These are phyloP conservation scores for Ctenosaura bakeri DNA, from an alignment of 2,797 vertebrate genomes.

Conservation along the genomic window DNA sequence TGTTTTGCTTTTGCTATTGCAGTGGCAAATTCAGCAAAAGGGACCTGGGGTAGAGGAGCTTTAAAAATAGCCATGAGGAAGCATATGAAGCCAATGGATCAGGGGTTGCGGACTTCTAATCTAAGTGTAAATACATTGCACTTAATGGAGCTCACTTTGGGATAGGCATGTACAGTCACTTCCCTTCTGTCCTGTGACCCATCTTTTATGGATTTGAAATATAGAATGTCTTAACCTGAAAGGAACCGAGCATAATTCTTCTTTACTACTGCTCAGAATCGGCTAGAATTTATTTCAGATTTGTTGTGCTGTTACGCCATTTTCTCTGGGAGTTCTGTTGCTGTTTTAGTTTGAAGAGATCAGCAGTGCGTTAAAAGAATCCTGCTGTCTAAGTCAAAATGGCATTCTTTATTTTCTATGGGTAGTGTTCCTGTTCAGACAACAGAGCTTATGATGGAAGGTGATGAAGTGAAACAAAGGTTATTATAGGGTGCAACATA, in stretches of 20 bases:
- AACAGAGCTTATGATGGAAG: constrained; percentile 25
- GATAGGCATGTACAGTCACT: neutral
- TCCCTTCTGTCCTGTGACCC: neutral
- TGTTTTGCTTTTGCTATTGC: neutral
- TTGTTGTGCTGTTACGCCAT: neutral
- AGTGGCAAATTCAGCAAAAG: neutral
- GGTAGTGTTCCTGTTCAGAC: constrained; percentile 42
- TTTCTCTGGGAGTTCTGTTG: constrained; percentile 14
- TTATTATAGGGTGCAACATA: neutral
- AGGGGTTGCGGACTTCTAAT: neutral
- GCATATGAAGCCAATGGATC: neutral
- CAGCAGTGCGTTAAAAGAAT: constrained; percentile 25
- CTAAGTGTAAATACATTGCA: neutral
- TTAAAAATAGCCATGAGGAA: neutral
- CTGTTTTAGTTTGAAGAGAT: constrained; percentile 3
- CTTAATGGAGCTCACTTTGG: neutral
- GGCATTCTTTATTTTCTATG: constrained; percentile 22
- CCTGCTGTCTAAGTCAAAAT: neutral
- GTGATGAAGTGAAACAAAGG: constrained; percentile 34
- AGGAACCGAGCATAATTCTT: neutral
- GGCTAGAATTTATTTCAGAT: neutral
- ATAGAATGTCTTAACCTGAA: neutral
- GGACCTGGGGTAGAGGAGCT: neutral
- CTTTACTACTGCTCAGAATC: neutral
- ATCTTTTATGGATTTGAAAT: neutral